Conservation (phyloP, 92 coral and sea anemone genomes). For the Epizoanthus rinbou region DNA sequence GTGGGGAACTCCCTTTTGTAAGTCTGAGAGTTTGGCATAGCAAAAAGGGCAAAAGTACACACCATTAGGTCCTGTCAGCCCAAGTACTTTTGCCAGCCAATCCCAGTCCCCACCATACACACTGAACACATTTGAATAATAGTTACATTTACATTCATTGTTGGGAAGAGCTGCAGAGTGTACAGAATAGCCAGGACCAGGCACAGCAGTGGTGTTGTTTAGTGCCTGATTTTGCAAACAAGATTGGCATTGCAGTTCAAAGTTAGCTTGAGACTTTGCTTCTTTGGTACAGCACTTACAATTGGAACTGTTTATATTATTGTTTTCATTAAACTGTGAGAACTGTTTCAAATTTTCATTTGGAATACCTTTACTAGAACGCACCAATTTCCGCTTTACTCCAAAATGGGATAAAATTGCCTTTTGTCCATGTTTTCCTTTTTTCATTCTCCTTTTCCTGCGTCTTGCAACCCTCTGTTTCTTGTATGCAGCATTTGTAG, state of each 20-base stretch:
- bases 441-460: neutral
- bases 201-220: neutral
- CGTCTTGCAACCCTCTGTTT: too few species aligned
- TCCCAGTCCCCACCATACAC: constrained; percentile 30
- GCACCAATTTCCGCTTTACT: neutral
- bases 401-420: neutral
- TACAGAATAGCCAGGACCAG: neutral
- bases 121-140: neutral
- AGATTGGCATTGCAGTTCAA: neutral
- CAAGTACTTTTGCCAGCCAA: constrained; percentile 1
- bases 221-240: neutral
- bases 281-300: neutral
- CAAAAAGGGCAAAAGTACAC: constrained; percentile 32
- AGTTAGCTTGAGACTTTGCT: neutral
- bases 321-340: neutral
- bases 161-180: neutral
- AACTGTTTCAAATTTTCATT: neutral
- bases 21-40: constrained; percentile 13
- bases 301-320: neutral
- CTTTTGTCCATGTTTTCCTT: constrained; percentile 4
- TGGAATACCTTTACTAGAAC: neutral
- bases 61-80: constrained; percentile 29
- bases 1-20: constrained; percentile 23
- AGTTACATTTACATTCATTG: neutral
- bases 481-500: too few species aligned